Conservation (phyloP, 2,113 vertebrate genomes). For the Tringa solitaria region DNA sequence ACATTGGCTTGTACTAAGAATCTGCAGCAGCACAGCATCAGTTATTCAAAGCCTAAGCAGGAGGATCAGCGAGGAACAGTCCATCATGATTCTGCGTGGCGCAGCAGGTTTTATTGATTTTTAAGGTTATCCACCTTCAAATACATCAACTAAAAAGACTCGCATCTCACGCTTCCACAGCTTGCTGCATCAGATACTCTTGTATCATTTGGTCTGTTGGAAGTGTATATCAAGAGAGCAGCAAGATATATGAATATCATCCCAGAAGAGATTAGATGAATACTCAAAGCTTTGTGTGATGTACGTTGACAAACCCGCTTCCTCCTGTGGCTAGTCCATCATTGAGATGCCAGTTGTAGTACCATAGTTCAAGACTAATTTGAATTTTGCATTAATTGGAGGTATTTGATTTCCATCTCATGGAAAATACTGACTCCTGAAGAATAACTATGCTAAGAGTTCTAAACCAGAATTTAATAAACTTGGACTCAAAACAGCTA, state of each 20-base stretch:
- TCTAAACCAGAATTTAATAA: not conserved
- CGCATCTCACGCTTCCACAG: not conserved
- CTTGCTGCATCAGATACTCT: not conserved
- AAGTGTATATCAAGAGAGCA: not conserved
- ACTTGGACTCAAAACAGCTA: not conserved
- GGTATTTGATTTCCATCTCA: not conserved
- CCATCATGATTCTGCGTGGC: not conserved
- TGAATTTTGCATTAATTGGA: slow-evolving; percentile 39
- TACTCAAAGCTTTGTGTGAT: not conserved
- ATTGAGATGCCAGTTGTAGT: not conserved
- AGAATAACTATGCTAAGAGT: not conserved
- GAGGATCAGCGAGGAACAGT: not conserved
- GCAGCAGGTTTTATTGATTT: slow-evolving; percentile 2
- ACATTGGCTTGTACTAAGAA: not conserved
- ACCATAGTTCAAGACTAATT: slow-evolving; percentile 1
- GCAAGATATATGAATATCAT: not conserved
- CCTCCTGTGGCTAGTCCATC: not conserved
- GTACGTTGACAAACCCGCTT: not conserved
- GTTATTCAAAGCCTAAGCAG: not conserved
- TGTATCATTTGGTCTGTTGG: not conserved
- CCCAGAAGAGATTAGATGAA: not conserved
- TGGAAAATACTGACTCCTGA: not conserved
- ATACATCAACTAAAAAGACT: slow-evolving; percentile 18
- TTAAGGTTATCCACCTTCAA: slow-evolving; percentile 37
- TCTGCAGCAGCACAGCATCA: not conserved